Evolutionary conservation across 2,888 invertebrate genomes (phyloP), one percentile per base, ranked within the genome.

Genomic region (Agrochola lychnidis): DNA sequence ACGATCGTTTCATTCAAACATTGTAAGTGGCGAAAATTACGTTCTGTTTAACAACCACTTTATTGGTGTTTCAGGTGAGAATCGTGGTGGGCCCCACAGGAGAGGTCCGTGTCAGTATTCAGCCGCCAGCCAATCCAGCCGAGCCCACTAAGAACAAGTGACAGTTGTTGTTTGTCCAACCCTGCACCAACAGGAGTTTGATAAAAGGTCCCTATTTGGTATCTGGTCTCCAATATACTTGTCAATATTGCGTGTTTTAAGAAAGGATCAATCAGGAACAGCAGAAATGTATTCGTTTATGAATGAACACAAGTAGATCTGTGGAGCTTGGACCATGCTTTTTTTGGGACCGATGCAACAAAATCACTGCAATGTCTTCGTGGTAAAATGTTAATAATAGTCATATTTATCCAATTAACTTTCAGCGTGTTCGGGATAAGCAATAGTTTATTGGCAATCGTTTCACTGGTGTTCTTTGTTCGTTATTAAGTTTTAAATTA

Each of bases 81-180:
- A 96, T 95, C 89, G 89, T 93, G 90, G 94, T 96, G 93, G 94
- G 93, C 91, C 94, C 94, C 81, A 91, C 90, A 76, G 94, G 94
- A 76, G 94, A 93, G 83, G 93, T 95, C 89, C 91, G 91, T 73
- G 91, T 95, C 88, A 95, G 92, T 89, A 91, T 96, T 81, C 91
- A 92, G 82, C 91, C 93, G 79, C 91, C 93, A 82, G 76, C 85
- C 68, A 88, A 86, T 72, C 70, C 89, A 76, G 85, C 83, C 75
- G 89, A 91, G 59, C 69, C 86, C 76, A 85, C 78, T 85, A 80
- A 84, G 63, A 81, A 82, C 84, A 76, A 84, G 75, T 84, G 87
- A 81, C 66, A 75, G 66, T 71, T 77, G 69, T 53, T 79, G 73
- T 75, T 53, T 78, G 73, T 72, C 73, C 64, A 76, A 70, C 70